Evolutionary conservation across 2,113 vertebrate species (phyloP).

Genomic region (Tenebrosternarchus preto): DNA sequence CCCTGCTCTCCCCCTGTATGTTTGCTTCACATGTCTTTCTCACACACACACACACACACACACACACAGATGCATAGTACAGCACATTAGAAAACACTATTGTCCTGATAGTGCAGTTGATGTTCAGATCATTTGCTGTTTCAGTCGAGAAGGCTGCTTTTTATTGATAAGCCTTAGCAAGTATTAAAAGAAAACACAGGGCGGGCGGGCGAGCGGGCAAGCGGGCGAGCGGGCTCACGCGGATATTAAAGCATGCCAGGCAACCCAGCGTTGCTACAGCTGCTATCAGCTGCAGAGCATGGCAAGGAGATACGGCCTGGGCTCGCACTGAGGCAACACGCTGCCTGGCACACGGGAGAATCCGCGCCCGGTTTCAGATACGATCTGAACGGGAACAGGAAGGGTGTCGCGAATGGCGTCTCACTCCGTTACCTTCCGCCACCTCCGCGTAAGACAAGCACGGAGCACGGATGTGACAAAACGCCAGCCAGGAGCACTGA

Average conservation of each 20-base stretch:
- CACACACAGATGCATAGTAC: background rate
- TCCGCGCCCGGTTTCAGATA: background rate
- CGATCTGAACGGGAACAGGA: too few species aligned
- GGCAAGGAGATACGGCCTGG: background rate
- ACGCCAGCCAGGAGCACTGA: constrained; percentile 1
- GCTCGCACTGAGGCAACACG: background rate
- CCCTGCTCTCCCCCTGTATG: background rate
- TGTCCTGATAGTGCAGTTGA: constrained; percentile 15
- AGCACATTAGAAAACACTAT: background rate
- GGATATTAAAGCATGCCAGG: constrained; percentile 34
- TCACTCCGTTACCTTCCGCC: background rate
- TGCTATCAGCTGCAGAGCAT: constrained; percentile 29
- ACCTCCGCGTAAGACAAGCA: background rate
- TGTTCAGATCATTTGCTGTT: constrained; percentile 30
- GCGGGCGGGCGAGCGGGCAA: background rate
- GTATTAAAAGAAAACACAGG: constrained; percentile 30
- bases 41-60: constrained; percentile 2
- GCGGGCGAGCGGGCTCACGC: constrained; percentile 10
- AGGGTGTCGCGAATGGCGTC: background rate
- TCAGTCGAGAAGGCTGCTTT: constrained; percentile 38
- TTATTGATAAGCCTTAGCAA: constrained; percentile 37
- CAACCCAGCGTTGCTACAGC: constrained; percentile 5
- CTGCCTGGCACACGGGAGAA: background rate
- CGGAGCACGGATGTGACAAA: background rate
- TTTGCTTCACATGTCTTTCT: background rate